Evolutionary conservation across 1,140 invertebrate species (phyloP).

Genomic region (Dinoponera quadriceps): DNA sequence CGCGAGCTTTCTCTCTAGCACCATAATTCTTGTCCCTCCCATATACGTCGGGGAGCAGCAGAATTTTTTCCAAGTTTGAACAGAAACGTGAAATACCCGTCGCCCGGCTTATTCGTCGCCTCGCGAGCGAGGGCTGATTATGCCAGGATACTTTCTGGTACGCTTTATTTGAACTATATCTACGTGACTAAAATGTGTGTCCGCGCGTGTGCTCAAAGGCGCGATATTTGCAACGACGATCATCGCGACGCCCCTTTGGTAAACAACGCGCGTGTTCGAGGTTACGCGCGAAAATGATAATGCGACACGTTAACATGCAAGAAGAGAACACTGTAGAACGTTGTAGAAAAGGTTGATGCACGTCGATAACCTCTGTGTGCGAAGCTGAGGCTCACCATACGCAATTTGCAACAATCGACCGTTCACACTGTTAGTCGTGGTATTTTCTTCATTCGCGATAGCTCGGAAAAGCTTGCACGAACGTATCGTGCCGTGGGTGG

Average conservation of each 20-base stretch:
- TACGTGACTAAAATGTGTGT: constrained; percentile 70
- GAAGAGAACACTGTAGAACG: constrained; percentile 12
- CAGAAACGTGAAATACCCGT: constrained; percentile 2
- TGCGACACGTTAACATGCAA: not conserved
- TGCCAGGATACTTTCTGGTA: constrained; percentile 41
- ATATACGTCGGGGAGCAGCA: constrained; percentile 39
- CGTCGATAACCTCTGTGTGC: constrained; percentile 70
- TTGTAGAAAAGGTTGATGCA: constrained; percentile 33
- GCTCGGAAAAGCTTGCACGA: not conserved
- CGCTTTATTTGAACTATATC: constrained; percentile 74
- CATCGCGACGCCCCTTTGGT: constrained; percentile 33
- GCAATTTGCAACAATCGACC: constrained; percentile 71
- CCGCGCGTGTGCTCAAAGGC: constrained; percentile 27
- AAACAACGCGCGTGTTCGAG: constrained; percentile 8
- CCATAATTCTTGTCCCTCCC: constrained; percentile 28
- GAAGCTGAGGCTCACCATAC: constrained; percentile 44
- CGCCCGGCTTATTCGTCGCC: constrained; percentile 12
- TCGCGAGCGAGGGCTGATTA: constrained; percentile 25
- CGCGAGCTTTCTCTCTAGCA: constrained; percentile 18
- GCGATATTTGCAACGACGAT: constrained; percentile 41
- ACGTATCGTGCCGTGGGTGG: not conserved
- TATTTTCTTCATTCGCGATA: not conserved
- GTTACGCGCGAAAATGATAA: constrained; percentile 26
- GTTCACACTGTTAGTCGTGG: not conserved
- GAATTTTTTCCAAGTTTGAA: constrained; percentile 36